phyloP scores from a whole-genome alignment of 2,888 invertebrate species.

The Xiphydria camelus region DNA sequence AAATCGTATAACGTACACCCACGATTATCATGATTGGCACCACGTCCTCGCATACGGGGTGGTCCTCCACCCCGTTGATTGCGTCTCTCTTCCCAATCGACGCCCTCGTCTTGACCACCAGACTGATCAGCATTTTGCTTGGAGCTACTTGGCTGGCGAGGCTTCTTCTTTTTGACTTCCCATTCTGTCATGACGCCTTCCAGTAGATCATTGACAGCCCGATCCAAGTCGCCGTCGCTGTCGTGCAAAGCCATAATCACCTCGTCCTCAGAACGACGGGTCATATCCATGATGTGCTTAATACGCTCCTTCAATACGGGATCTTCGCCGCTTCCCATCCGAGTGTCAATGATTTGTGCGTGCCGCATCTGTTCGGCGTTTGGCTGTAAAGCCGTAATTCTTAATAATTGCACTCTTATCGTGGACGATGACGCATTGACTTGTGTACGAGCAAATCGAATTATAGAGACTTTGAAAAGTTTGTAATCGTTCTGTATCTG shows the following conservation, averaged over 20 bases:
- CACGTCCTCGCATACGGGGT: slow-evolving; percentile 58
- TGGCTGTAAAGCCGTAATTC: slow-evolving; percentile 61
- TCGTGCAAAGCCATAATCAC: slow-evolving; percentile 92
- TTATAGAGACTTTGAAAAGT: no score
- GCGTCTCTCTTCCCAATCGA: slow-evolving; percentile 58
- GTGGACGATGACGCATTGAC: no score
- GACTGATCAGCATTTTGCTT: slow-evolving; percentile 51
- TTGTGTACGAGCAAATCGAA: no score
- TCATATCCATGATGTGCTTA: slow-evolving; percentile 86
- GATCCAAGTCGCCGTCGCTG: slow-evolving; percentile 85
- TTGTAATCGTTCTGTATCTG: no score
- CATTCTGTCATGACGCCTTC: slow-evolving; percentile 82
- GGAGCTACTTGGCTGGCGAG: slow-evolving; percentile 65
- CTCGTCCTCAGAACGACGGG: slow-evolving; percentile 86
- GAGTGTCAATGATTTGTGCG: slow-evolving; percentile 78
- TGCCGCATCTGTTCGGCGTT: slow-evolving; percentile 85
- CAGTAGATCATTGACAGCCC: slow-evolving; percentile 79
- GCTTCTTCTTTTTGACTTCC: slow-evolving; percentile 90
- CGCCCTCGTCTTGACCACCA: slow-evolving; percentile 60
- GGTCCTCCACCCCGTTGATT: slow-evolving; percentile 53
- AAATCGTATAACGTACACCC: slow-evolving; percentile 62
- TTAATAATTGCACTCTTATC: no score
- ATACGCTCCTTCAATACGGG: slow-evolving; percentile 70
- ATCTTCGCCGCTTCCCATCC: slow-evolving; percentile 68
- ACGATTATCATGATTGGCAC: slow-evolving; percentile 60